Base-by-base conservation (phyloP, 1,140 invertebrate species). In the Lordiphosa mommai region DNA sequence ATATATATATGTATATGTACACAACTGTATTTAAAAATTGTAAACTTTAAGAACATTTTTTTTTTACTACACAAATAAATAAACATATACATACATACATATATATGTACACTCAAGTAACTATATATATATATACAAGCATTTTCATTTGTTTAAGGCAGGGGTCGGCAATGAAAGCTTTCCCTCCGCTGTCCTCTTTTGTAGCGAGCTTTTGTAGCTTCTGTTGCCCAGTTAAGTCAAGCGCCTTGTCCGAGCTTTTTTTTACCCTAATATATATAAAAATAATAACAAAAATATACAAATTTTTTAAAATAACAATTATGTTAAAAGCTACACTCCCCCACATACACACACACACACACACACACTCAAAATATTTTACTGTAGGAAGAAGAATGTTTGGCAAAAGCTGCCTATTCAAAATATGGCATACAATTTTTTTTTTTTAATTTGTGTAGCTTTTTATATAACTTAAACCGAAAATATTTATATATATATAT, bases 211-310 rank as follows among this genome's bases (percentile, higher is more conserved):
- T 77, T 57, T 80, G 57, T 80, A 71, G 76, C 76, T 76, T 80
- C 49, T 82, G 76, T 80, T 80, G 74, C 70, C 61, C 6, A 73
- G 61, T 73, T 73, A 73, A 71, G 61, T 37, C 67, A 73, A 71
- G 67, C 70, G 70, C 74, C 74, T 82, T 80, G 66, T 70, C 77
- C 82, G 76, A 80, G 74, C 74, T 80, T 80, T 80, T 80, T 82
- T 69, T 23, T 76, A 76, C 66, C 71, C 63, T 53, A 60, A 38
- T 51, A 60, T 59, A 71, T 70, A 56, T 44, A 30, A 29, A 59
- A 43, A 79, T 63, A 64, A 33, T 43, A 67, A 59, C 63, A 32
- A 46, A 56, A 53, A 43, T 48, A 59, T 44, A 65, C 32, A 71
- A 47, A 53, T 27, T 27, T 27, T 27, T 27, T 29, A 49, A 69